Evolutionary conservation across 2,113 vertebrate genomes (phyloP), one percentile per base, ranked within the genome.

Genomic region (Eretmochelys imbricata): DNA sequence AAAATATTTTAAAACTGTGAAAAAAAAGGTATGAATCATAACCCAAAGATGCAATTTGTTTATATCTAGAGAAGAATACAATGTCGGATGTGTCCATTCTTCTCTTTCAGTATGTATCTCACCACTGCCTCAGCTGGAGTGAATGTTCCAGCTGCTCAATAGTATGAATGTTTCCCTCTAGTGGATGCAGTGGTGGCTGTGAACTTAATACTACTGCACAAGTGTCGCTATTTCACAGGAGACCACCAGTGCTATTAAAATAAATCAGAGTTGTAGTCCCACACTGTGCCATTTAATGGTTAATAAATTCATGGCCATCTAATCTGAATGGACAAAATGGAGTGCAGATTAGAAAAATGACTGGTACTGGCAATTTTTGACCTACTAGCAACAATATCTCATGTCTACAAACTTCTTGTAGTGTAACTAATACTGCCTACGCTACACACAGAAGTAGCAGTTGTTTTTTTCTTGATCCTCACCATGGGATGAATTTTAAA

Each of bases 171-270:
- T 31, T 62, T 92, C 85, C 86, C 89, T 93, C 82, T 5, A 48
- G 8, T 48, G 48, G 48, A 48, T 48, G 48, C 48, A 48, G 48
- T 6, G 48, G 48, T 48, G 48, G 48, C 48, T 48, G 6, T 48
- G 48, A 48, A 48, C 48, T 48, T 48, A 48, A 48, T 93, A 79
- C 22, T 57, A 0, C 20, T 80, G 20, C 92, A 51, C 84, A 95
- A 78, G 81, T 97, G 83, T 83, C 62, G 78, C 49, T 78, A 81
- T 91, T 96, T 95, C 92, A 96, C 82, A 95, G 89, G 95, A 95
- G 94, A 91, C 46, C 96, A 87, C 72, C 95, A 48, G 65, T 82
- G 62, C 54, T 89, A 75, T 1, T 88, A 50, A 87, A 95, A 84
- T 92, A 79, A 88, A 81, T 92, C 81, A 87, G 38, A 69, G 72